Base-by-base conservation (phyloP, 1,140 invertebrate genomes). In the Drosophila takahashii region DNA sequence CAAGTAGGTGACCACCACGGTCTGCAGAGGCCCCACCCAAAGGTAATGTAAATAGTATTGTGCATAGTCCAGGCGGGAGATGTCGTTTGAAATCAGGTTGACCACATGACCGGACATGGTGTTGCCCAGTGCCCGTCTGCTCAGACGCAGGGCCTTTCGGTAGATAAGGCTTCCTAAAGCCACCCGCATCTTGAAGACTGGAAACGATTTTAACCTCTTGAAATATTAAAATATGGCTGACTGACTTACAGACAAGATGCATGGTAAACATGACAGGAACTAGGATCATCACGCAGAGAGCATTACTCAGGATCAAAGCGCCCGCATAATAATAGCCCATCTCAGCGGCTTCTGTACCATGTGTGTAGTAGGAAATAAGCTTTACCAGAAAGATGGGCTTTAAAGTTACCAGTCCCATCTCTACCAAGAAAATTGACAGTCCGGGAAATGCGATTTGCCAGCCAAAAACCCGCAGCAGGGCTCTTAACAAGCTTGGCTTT, bases 1-100 rank as follows among this genome's bases (percentile, higher is more conserved):
- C 39, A 98, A 94, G 81, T 95, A 95, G 0, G 96, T 94, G 18
- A 96, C 94, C 50, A 97, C 94, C 16, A 96, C 92, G 0, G 96
- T 96, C 81, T 98, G 96, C 11, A 97, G 77, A 0, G 97, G 96
- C 0, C 96, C 97, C 22, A 97, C 94, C 96, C 96, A 97, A 42
- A 97, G 93, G 72, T 96, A 96, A 80, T 97, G 96, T 1, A 96
- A 84, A 84, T 96, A 95, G 48, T 95, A 93, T 8, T 95, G 93
- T 0, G 94, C 94, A 59, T 94, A 93, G 81, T 97, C 96, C 77
- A 97, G 95, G 11, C 95, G 93, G 52, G 95, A 95, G 44, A 96
- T 95, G 91, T 99, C 98, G 92, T 98, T 99, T 0, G 97, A 97
- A 58, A 99, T 93, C 3, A 99, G 93, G 92, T 98, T 99, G 1